Evolutionary conservation across 2,888 invertebrate species (phyloP).

Genomic region (Micoletzkya japonica): DNA sequence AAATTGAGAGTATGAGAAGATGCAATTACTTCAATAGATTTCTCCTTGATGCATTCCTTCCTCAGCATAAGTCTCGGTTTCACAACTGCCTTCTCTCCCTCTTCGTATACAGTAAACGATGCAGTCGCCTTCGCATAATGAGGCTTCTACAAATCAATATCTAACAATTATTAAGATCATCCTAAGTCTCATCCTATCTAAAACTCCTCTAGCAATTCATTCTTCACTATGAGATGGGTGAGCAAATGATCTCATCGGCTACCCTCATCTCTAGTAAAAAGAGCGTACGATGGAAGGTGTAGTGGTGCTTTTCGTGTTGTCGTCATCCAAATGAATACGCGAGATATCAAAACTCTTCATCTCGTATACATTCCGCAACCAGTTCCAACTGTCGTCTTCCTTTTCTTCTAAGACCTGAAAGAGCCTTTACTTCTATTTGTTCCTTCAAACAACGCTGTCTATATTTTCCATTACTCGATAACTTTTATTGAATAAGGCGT

Average conservation of each 20-base stretch:
- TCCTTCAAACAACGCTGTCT: no score
- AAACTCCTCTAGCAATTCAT: background rate
- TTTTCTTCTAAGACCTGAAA: slow-evolving; percentile 37
- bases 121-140: background rate
- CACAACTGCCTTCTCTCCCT: slow-evolving; percentile 17
- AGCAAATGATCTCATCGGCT: no score
- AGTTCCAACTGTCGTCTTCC: slow-evolving; percentile 36
- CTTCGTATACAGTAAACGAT: slow-evolving; percentile 9
- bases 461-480: no score
- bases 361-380: slow-evolving; percentile 44
- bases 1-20: background rate
- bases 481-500: no score
- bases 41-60: slow-evolving; percentile 11
- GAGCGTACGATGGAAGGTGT: background rate
- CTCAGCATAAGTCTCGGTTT: slow-evolving; percentile 21
- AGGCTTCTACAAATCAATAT: no score
- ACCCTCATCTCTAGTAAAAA: background rate
- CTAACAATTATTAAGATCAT: no score
- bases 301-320: background rate
- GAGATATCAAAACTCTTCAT: slow-evolving; percentile 11
- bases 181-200: background rate
- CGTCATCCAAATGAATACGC: background rate
- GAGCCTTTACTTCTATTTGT: background rate
- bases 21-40: slow-evolving; percentile 13
- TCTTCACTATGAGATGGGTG: background rate